Evolutionary conservation across 1,140 invertebrate genomes (phyloP), one percentile per base, ranked within the genome.

Genomic region (Camponotus pennsylvanicus): DNA sequence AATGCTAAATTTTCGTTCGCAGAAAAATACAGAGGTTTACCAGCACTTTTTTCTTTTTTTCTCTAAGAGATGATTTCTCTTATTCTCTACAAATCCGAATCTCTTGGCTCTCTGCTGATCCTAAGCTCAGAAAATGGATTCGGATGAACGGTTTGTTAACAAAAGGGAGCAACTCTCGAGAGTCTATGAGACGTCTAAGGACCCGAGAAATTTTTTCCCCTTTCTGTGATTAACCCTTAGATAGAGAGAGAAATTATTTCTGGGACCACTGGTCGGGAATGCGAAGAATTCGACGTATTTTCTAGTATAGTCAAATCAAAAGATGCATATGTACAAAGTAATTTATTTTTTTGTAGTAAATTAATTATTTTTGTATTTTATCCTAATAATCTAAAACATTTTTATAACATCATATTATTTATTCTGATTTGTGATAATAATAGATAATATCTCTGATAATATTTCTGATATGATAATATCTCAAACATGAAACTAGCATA

Each of bases 101-200:
- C 57, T 59, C 57, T 59, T 8, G 8, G n/a, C 15, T n/a, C 57
- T 59, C 21, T 9, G 59, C 59, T 78, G 79, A 78, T 40, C 66
- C 70, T 59, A 77, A 83, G 27, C 55, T 80, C 37, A 40, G 78
- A 55, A 49, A 85, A 88, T 57, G 52, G 59, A 80, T 86, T 89
- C 69, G 75, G 75, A 86, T 79, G 75, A 79, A 34, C 11, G 34
- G 8, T 3, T 2, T 6, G 27, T 5, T 42, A 42, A 13, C 34
- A 61, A 0, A n/a, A 52, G 37, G 49, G 86, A 61, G 87, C 27
- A 27, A 78, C 90, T 91, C 85, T 77, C 69, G 21, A 57, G 21
- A 27, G 89, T 91, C 85, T 89, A 90, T 78, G 82, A 85, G 86
- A 89, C 89, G 86, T 71, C 27, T 27, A 27, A 27, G 75, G 86